phyloP scores from a whole-genome alignment of 1,140 invertebrate genomes.

The Leguminivora glycinivorella region DNA sequence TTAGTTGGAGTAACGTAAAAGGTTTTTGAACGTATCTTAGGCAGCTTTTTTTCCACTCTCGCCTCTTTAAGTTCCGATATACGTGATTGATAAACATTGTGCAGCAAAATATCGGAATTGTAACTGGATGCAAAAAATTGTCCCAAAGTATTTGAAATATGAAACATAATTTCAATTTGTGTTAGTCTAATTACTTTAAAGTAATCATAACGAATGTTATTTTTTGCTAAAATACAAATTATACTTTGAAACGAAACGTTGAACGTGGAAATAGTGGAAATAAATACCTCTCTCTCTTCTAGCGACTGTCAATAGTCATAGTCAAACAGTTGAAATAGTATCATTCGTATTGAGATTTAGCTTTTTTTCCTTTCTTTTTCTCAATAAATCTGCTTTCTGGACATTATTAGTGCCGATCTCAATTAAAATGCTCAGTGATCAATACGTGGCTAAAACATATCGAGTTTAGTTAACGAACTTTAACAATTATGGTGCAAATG shows the following conservation, averaged over 20 bases:
- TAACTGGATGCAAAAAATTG: too few species aligned
- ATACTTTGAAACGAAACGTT: constrained; percentile 1
- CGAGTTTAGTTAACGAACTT: not conserved
- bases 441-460: not conserved
- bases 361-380: not conserved
- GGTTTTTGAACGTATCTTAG: too few species aligned
- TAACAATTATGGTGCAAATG: constrained; percentile 71
- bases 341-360: not conserved
- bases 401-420: not conserved
- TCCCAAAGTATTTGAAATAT: too few species aligned
- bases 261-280: not conserved
- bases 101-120: too few species aligned
- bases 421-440: not conserved
- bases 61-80: not conserved
- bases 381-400: not conserved
- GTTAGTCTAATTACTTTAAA: too few species aligned
- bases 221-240: too few species aligned
- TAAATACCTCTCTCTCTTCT: too few species aligned
- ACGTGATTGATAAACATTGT: not conserved
- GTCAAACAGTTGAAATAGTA: too few species aligned
- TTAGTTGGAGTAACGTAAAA: too few species aligned
- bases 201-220: too few species aligned
- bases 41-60: not conserved
- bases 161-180: too few species aligned
- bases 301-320: too few species aligned